These are phyloP conservation scores for Lophotis ruficrista DNA, from an alignment of 2,113 vertebrate species.

Conservation along the genomic window DNA sequence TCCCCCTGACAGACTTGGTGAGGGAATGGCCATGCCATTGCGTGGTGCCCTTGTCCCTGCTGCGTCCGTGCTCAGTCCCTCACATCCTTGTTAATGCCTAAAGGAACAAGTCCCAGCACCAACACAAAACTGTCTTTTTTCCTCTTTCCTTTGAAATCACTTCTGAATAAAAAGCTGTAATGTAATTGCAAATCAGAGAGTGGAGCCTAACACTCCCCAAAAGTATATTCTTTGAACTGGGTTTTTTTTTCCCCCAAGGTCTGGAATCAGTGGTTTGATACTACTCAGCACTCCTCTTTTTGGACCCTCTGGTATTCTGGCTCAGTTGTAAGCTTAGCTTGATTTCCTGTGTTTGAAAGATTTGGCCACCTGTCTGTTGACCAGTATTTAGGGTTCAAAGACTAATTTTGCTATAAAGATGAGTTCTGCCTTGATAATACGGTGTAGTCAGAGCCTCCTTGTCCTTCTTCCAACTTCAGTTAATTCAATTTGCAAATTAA, in stretches of 20 bases:
- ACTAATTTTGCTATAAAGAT: background rate
- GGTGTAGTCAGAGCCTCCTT: background rate
- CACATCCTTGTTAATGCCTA: background rate
- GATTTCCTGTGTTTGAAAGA: background rate
- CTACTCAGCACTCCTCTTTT: background rate
- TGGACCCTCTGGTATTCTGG: background rate
- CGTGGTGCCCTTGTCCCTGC: background rate
- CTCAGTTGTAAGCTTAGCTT: background rate
- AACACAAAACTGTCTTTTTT: background rate
- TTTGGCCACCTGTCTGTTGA: background rate
- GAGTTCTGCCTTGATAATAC: background rate
- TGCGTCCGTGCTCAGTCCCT: background rate
- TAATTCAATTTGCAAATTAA: background rate
- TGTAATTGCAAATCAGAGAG: background rate
- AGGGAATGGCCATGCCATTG: background rate
- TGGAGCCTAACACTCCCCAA: background rate
- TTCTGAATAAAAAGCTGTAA: background rate
- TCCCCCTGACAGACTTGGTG: accelerated
- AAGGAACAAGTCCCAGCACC: background rate
- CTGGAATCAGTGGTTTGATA: background rate
- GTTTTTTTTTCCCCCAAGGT: background rate
- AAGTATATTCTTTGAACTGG: background rate
- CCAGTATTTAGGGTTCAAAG: background rate
- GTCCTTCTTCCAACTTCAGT: background rate
- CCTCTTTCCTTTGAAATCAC: background rate